These are phyloP conservation scores for Phylloscopus collybita DNA, from an alignment of 2,797 vertebrate species.

Conservation along the genomic window DNA sequence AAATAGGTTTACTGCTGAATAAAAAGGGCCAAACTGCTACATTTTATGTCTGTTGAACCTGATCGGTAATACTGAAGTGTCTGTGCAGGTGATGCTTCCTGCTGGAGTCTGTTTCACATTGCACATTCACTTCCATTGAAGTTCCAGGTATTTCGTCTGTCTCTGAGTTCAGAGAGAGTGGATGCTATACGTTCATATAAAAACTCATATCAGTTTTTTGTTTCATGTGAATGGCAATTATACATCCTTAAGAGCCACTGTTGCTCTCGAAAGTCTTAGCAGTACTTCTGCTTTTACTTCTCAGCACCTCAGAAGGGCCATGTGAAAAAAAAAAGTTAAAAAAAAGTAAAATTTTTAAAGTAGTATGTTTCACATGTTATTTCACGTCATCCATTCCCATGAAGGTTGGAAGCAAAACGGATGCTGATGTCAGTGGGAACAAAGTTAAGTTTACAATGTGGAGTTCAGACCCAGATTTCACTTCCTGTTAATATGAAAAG, in stretches of 20 bases:
- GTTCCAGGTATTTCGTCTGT: not conserved
- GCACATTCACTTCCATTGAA: not conserved
- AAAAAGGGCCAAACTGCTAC: not conserved
- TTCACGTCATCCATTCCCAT: not conserved
- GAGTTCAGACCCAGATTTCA: constrained; percentile 29
- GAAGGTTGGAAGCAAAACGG: constrained; percentile 12
- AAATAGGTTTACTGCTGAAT: not conserved
- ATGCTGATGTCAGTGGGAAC: constrained; percentile 10
- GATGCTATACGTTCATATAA: not conserved
- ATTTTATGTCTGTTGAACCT: not conserved
- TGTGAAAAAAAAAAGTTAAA: not conserved
- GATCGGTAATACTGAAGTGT: not conserved
- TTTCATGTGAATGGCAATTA: not conserved
- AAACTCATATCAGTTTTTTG: not conserved
- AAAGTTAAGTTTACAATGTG: not conserved
- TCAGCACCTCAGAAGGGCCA: not conserved
- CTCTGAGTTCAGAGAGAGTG: not conserved
- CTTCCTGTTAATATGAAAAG: constrained; percentile 50
- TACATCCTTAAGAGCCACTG: not conserved
- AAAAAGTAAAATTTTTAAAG: constrained; percentile 23
- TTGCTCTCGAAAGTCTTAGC: not conserved
- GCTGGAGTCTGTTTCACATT: not conserved
- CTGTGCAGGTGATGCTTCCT: not conserved
- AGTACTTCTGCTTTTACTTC: constrained; percentile 18
- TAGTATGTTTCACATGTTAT: constrained; percentile 53